Conservation (phyloP, 2,797 vertebrate genomes). For the Enteromius fasciolatus region DNA sequence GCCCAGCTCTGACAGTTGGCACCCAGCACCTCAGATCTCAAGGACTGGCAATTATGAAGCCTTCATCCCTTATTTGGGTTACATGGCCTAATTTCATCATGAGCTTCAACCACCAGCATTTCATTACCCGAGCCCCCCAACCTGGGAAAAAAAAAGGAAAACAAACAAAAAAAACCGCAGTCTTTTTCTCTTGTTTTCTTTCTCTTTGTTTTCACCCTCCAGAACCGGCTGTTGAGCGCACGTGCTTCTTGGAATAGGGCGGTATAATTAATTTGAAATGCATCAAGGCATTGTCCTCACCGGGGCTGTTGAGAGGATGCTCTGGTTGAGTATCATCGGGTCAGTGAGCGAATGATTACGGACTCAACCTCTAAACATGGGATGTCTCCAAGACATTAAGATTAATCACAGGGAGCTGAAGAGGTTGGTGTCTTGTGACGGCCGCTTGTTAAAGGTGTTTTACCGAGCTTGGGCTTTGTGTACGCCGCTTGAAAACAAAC, state of each 20-base stretch:
- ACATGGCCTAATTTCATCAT: conserved; percentile 82
- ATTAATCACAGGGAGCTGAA: conserved; percentile 74
- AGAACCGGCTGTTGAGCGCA: conserved; percentile 51
- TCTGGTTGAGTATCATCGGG: conserved; percentile 72
- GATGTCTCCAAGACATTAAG: conserved; percentile 76
- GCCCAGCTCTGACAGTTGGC: conserved; percentile 97
- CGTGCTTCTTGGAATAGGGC: conserved; percentile 43
- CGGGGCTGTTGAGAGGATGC: conserved; percentile 61
- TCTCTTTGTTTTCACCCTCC: conserved; percentile 49
- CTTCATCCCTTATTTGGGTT: conserved; percentile 87
- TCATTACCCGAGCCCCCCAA: conserved; percentile 71
- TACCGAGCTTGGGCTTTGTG: conserved; percentile 17
- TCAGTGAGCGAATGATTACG: conserved; percentile 84
- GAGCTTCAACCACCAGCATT: conserved; percentile 70
- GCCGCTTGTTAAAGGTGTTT: conserved; percentile 49
- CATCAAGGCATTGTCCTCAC: conserved; percentile 66
- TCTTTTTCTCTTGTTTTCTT: conserved; percentile 39
- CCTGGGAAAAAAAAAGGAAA: conserved; percentile 1
- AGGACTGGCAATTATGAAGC: conserved; percentile 91
- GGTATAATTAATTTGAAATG: conserved; percentile 66
- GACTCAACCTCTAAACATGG: conserved; percentile 73
- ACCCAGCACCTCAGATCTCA: conserved; percentile 93
- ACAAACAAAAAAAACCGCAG: conserved; percentile 14
- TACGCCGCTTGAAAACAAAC: conserved; percentile 26
- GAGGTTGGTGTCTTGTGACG: conserved; percentile 42